phyloP scores from a whole-genome alignment of 2,113 vertebrate genomes.

The Desmodus rotundus region DNA sequence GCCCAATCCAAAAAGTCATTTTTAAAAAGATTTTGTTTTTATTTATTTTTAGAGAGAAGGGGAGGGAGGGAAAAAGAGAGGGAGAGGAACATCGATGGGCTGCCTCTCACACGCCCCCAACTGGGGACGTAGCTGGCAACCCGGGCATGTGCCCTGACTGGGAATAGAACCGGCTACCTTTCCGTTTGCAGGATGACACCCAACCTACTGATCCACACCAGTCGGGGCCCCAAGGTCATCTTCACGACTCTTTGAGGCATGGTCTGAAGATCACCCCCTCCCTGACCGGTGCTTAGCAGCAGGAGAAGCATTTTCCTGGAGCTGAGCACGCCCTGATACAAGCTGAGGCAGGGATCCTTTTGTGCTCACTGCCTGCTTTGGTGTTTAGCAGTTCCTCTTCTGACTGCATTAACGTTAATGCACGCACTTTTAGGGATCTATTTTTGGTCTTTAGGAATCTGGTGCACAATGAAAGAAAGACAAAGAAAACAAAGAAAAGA shows the following conservation, averaged over 20 bases:
- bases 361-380: background rate
- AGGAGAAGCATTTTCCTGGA: background rate
- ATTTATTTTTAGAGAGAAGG: no score
- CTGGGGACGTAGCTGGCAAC: no score
- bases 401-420: background rate
- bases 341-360: background rate
- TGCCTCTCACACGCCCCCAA: no score
- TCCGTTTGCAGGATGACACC: no score
- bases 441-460: constrained; percentile 25
- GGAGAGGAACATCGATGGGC: no score
- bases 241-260: background rate
- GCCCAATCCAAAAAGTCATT: no score
- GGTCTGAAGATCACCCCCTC: background rate
- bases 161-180: no score
- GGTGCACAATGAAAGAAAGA: constrained; percentile 27
- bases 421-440: constrained; percentile 19
- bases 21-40: no score
- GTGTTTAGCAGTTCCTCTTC: background rate
- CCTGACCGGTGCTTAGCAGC: background rate
- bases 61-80: no score
- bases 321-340: background rate
- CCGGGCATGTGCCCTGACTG: no score
- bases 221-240: no score
- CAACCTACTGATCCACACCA: no score
- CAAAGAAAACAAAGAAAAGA: background rate